These are phyloP conservation scores for Montipora foliosa DNA, from an alignment of 64 coral and sea anemone species.

Conservation along the genomic window DNA sequence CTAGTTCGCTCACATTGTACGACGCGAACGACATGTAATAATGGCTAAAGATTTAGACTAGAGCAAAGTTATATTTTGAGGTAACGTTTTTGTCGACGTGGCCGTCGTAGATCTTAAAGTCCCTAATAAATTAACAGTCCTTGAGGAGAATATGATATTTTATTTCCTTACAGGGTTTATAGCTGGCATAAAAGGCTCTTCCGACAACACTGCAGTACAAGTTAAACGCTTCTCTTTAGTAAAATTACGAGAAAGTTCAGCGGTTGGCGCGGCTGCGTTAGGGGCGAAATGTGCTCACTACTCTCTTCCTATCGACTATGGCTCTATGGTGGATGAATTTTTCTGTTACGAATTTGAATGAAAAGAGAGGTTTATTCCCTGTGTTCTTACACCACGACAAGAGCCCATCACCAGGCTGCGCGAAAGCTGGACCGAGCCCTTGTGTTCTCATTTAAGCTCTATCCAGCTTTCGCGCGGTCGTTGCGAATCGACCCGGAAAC, in stretches of 20 bases:
- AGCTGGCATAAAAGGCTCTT: constrained; percentile 56
- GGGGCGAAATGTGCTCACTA: constrained; percentile 83
- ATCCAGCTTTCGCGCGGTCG: too few species aligned
- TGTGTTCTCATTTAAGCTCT: too few species aligned
- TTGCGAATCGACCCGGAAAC: too few species aligned
- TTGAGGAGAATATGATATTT: not conserved
- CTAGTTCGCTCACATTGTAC: too few species aligned
- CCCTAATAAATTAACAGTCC: too few species aligned
- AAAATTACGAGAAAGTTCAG: constrained; percentile 68
- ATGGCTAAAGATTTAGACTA: too few species aligned
- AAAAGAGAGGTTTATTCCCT: not conserved
- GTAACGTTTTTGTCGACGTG: too few species aligned
- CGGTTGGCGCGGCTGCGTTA: constrained; percentile 87
- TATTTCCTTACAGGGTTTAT: constrained; percentile 77
- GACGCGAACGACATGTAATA: too few species aligned
- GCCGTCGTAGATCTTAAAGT: too few species aligned
- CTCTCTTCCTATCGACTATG: constrained; percentile 75
- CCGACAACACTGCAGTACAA: constrained; percentile 30
- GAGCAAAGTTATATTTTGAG: too few species aligned
- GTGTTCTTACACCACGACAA: not conserved
- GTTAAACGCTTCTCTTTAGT: constrained; percentile 62
- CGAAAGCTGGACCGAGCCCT: too few species aligned
- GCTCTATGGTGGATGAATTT: constrained; percentile 72
- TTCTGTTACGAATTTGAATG: constrained; percentile 59
- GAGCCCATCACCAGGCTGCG: too few species aligned